Evolutionary conservation across 2,797 vertebrate species (phyloP).

Genomic region (Taeniopygia guttata): DNA sequence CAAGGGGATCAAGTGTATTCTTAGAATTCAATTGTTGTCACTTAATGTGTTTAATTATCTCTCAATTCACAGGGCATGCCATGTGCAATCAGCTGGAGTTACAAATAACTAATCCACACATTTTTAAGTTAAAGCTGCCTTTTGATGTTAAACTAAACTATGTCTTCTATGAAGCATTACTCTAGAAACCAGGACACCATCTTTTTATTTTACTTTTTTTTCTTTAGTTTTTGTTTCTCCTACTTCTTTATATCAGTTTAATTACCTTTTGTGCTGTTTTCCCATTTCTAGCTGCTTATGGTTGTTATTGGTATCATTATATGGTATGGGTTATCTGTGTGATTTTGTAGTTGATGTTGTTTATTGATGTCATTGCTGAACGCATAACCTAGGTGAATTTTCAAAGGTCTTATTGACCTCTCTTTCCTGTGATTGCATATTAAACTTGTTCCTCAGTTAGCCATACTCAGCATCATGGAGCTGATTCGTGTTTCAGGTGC

Average conservation of each 20-base stretch:
- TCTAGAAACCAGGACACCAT: background rate
- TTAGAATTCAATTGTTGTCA: conserved; percentile 27
- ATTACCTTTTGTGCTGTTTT: background rate
- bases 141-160: background rate
- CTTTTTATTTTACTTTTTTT: background rate
- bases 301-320: background rate
- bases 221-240: background rate
- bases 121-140: background rate
- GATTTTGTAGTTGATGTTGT: background rate
- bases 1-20: background rate
- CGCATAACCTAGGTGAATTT: background rate
- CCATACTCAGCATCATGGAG: background rate
- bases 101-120: background rate
- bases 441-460: background rate
- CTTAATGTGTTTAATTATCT: conserved; percentile 13
- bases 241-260: background rate
- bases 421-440: background rate
- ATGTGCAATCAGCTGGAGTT: background rate
- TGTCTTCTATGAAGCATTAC: background rate
- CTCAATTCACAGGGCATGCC: background rate
- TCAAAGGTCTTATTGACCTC: background rate
- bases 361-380: background rate
- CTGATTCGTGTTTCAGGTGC: background rate
- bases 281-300: background rate
- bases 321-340: background rate